Percentiles rank a stretch among this genome's conserved stretches.
Evolutionary conservation across 2,888 invertebrate species (phyloP).

Genomic region (Molanna angustata): DNA sequence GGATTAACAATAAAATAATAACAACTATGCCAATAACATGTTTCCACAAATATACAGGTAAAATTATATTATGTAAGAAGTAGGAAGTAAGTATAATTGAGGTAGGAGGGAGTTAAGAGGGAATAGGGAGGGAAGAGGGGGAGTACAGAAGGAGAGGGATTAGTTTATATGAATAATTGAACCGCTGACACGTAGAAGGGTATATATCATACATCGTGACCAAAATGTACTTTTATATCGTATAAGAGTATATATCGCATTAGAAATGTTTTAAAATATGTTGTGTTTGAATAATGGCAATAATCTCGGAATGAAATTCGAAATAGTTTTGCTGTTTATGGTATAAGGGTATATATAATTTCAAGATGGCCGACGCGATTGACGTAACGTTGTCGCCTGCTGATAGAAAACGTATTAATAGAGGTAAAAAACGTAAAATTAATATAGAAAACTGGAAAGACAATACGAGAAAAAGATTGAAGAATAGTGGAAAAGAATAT

Average conservation of each 20-base stretch:
- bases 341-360: not conserved
- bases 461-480: not conserved
- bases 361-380: not conserved
- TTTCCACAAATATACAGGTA: no score
- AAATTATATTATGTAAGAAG: no score
- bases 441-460: not conserved
- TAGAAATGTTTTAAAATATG: not conserved
- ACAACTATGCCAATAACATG: no score
- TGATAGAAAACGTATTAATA: constrained; percentile 2
- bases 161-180: not conserved
- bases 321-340: not conserved
- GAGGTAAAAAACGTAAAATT: not conserved
- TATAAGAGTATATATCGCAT: no score
- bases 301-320: not conserved
- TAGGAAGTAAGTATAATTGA: no score
- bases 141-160: no score
- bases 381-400: not conserved
- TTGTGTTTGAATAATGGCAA: not conserved
- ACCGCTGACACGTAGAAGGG: not conserved
- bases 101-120: no score
- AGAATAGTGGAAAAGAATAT: not conserved
- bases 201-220: no score
- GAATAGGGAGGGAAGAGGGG: no score
- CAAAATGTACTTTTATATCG: not conserved
- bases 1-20: no score